These are phyloP conservation scores for Selenia dentaria DNA, from an alignment of 2,888 invertebrate genomes.

Conservation along the genomic window DNA sequence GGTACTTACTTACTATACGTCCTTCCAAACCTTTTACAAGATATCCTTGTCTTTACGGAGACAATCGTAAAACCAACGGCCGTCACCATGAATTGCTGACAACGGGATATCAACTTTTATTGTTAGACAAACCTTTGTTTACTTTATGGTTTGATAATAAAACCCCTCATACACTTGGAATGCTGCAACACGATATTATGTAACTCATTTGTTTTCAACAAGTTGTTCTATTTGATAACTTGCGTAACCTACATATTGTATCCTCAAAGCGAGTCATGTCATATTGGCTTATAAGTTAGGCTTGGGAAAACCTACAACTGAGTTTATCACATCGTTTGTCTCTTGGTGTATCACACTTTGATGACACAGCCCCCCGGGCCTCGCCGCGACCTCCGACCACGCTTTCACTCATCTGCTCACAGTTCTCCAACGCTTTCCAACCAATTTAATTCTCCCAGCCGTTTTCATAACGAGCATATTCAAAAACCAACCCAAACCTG, in stretches of 20 bases:
- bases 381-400: constrained; percentile 58
- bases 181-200: constrained; percentile 21
- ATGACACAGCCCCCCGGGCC: constrained; percentile 40
- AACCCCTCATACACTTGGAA: constrained; percentile 26
- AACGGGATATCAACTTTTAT: constrained; percentile 38
- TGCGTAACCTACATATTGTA: not conserved
- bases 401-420: constrained; percentile 62
- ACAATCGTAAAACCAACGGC: constrained; percentile 35
- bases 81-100: constrained; percentile 37
- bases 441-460: constrained; percentile 37
- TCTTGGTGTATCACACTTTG: constrained; percentile 30
- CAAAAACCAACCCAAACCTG: constrained; percentile 16
- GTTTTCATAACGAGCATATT: constrained; percentile 34
- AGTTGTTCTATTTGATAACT: not conserved
- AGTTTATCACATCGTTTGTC: constrained; percentile 22
- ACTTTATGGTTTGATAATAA: constrained; percentile 31
- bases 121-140: constrained; percentile 35
- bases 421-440: constrained; percentile 42
- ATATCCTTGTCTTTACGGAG: constrained; percentile 30
- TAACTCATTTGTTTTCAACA: constrained; percentile 1
- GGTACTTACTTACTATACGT: not conserved
- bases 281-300: constrained; percentile 7
- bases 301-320: constrained; percentile 22
- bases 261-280: no score
- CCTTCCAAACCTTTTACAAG: constrained; percentile 27